Conservation (phyloP, 2,113 vertebrate species). For the Bambusicola thoracicus region DNA sequence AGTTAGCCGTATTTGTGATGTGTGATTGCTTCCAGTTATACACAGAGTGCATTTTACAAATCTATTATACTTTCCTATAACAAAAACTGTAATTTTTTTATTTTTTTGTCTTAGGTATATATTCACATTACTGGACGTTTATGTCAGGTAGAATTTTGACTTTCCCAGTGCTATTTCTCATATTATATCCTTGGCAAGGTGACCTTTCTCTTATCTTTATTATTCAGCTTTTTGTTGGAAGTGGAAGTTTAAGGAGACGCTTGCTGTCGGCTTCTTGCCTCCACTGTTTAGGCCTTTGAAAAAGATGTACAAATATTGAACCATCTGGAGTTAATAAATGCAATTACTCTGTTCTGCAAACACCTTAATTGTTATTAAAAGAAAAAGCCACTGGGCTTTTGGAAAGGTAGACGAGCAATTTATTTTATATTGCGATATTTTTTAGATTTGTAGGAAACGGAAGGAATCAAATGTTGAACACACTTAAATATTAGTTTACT, state of each 20-base stretch:
- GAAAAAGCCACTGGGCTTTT: background rate
- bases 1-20: slow-evolving; percentile 25
- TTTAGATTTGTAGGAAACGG: background rate
- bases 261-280: slow-evolving; percentile 36
- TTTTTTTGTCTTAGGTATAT: background rate
- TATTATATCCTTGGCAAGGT: background rate
- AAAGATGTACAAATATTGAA: slow-evolving; percentile 42
- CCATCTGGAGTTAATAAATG: slow-evolving; percentile 31
- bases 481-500: background rate
- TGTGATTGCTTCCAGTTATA: slow-evolving; percentile 4
- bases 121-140: background rate
- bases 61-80: slow-evolving; percentile 12
- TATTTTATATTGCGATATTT: background rate
- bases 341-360: slow-evolving; percentile 5
- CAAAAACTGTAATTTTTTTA: background rate
- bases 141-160: background rate
- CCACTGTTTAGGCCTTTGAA: background rate
- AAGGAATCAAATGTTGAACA: background rate
- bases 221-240: slow-evolving; percentile 48
- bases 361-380: slow-evolving; percentile 1
- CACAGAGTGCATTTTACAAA: background rate
- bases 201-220: slow-evolving; percentile 62
- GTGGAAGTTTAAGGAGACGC: background rate
- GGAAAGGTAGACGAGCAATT: background rate
- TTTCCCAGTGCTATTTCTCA: background rate